phyloP scores from a whole-genome alignment of 2,888 invertebrate genomes.

The Platycnemis pennipes region DNA sequence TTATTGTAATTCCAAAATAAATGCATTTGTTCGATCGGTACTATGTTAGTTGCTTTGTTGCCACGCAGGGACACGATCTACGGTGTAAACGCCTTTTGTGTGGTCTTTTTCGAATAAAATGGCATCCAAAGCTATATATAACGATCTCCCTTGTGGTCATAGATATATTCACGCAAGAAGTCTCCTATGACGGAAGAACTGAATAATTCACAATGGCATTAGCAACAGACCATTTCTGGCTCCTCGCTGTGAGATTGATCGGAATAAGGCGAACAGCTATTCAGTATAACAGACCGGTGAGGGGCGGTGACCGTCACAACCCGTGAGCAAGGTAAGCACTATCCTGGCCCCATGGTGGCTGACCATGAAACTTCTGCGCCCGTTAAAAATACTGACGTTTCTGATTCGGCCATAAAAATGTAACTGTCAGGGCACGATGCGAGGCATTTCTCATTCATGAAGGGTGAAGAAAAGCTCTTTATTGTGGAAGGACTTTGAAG shows the following conservation, averaged over 20 bases:
- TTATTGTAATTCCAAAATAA: no score
- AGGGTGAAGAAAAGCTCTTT: background rate
- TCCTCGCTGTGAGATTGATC: background rate
- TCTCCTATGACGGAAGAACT: background rate
- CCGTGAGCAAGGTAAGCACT: background rate
- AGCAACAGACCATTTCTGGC: background rate
- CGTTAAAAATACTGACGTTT: background rate
- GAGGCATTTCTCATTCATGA: background rate
- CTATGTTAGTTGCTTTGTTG: no score
- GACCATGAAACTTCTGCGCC: background rate
- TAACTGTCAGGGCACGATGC: background rate
- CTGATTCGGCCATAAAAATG: constrained; percentile 7
- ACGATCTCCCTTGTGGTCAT: background rate
- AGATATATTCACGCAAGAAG: background rate
- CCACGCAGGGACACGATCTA: no score
- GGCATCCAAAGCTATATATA: background rate
- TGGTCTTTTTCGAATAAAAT: background rate
- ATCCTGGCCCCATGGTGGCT: background rate
- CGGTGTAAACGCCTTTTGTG: background rate
- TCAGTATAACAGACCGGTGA: background rate
- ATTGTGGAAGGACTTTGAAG: background rate
- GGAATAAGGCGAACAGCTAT: background rate
- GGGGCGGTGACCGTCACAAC: background rate
- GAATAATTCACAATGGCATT: background rate
- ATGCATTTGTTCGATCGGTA: no score